Base-by-base conservation (phyloP, 2,888 invertebrate species). In the Synergus japonicus region DNA sequence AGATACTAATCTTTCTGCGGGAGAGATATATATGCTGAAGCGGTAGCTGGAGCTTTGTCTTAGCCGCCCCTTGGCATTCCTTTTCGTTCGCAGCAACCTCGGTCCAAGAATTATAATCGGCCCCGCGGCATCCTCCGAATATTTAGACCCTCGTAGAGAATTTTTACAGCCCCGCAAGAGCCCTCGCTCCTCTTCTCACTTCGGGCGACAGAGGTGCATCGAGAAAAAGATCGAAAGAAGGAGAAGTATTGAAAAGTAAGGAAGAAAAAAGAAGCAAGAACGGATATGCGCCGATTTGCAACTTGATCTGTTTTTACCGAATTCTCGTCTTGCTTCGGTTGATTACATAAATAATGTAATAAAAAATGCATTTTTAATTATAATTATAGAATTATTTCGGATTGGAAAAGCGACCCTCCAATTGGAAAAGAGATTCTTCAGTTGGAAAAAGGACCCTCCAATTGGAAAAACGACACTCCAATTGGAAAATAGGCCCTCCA, bases 1-100 rank as follows among this genome's bases (percentile, higher is more conserved):
- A 89, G 89, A 89, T 89, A 89, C 89, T 86, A 88, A 89, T 89
- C 89, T 89, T 83, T 83, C 83, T 81, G 84, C 79, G 81, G 85
- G 82, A 84, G 84, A 85, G 84, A 87, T 86, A 60, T 79, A 87
- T 84, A 88, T 85, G 83, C 77, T 85, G 84, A 83, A 83, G 84
- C 83, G 81, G 79, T 82, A 81, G 79, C 77, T 84, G 79, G 83
- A 82, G 86, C 88, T 88, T 88, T 89, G 87, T 88, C 87, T 88
- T 86, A 88, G 87, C 86, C 87, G 87, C 85, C 87, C 87, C 85
- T 85, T 84, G 86, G 83, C 87, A 89, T 89, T 87, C 89, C 86
- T 78, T 69, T 86, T 76, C 83, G 84, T 86, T 84, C 86, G 84
- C 84, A 83, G 83, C 86, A 84, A 86, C 86, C 84, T 83, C 88